Base-by-base conservation (phyloP, 2,888 invertebrate genomes). In the Leptinotarsa rubiginosa region DNA sequence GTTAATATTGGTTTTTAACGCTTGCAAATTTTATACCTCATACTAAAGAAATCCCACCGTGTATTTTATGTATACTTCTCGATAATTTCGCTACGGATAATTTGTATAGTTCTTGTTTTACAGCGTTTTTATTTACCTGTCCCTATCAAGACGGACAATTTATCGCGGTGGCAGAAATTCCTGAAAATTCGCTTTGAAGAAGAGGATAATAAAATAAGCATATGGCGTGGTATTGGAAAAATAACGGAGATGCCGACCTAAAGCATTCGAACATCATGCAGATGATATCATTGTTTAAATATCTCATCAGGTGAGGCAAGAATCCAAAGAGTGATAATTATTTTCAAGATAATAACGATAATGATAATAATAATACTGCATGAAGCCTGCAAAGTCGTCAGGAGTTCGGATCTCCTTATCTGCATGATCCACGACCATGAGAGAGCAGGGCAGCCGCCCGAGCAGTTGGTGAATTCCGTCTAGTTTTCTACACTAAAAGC, bases 1-100 rank as follows among this genome's bases (percentile, higher is more conserved):
- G 69, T 22, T 69, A 54, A 73, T 74, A 67, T 62, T 66, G 67
- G 31, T 74, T 69, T 76, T 72, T 73, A 77, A 70, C 71, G 65
- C 71, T 68, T 56, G 31, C 64, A 66, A 69, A 67, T 75, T 75
- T 77, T 77, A 77, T 75, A 69, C 71, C 75, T 31, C 73, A 69
- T 70, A 70, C 62, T n/a, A 41, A 62, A 31, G 16, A 31, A 16
- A 31, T 62, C 25, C 62, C 25, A 62, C 16, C 16, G 41, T 62
- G 62, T 62, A 62, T 56, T 56, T 22, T 18, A 56, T 31, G 62
- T 41, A 62, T 62, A 62, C n/a, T 62, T 41, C 31, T 31, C 41
- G 62, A 62, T 62, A 62, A 62, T 62, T 62, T 31, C 56, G 13
- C 15, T 4, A 13, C 56, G 22, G 22, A 22, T 22, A 56, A 56